phyloP scores from a whole-genome alignment of 2,113 vertebrate species.

The Aptenodytes patagonicus region DNA sequence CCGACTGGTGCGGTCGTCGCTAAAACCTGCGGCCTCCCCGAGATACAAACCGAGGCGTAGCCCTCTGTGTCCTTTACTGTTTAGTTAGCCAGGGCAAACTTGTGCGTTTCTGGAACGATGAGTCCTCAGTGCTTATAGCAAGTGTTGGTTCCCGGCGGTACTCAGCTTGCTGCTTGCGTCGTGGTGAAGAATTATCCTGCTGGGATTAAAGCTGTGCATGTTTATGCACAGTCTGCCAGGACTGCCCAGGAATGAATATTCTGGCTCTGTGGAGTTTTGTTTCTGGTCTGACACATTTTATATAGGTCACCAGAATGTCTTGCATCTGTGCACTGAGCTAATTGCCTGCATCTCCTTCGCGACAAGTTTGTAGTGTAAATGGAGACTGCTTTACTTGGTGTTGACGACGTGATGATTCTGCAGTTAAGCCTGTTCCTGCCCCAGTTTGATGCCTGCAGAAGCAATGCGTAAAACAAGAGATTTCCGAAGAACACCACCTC shows the following conservation, averaged over 20 bases:
- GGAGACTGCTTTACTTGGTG: neutral
- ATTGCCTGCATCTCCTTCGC: neutral
- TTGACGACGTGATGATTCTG: neutral
- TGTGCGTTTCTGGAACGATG: neutral
- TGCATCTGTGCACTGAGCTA: neutral
- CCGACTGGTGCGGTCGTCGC: fast-evolving
- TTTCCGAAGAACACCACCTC: neutral
- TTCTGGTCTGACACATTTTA: neutral
- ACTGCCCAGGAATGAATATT: neutral
- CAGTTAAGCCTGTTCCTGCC: neutral
- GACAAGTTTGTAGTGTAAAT: neutral
- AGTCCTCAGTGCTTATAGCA: neutral
- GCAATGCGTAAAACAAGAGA: neutral
- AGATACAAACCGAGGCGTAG: neutral
- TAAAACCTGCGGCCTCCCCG: fast-evolving
- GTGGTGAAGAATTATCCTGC: neutral
- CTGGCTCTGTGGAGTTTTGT: neutral
- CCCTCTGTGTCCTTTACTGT: neutral
- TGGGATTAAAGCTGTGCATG: neutral
- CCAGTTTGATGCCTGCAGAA: neutral
- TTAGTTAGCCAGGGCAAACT: neutral
- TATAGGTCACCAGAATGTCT: neutral
- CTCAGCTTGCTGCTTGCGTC: neutral
- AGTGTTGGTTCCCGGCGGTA: neutral
- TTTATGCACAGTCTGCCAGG: neutral